Base-by-base conservation (phyloP, 2,888 invertebrate species). In the Andrena bucephala region DNA sequence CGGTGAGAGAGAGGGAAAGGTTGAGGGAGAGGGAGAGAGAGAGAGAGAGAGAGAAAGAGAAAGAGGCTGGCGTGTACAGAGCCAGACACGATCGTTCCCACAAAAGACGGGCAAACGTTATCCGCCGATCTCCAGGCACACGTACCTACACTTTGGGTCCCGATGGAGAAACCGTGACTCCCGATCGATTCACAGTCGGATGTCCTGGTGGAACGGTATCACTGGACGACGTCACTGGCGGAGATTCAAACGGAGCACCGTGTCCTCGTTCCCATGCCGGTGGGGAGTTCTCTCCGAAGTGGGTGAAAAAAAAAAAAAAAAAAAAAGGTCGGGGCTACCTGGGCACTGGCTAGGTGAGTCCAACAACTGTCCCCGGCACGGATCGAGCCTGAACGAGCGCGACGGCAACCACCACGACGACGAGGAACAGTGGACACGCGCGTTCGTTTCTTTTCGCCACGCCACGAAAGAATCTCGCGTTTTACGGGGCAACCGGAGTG, bases 391-490 rank as follows among this genome's bases (percentile, higher is more conserved):
- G 16, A 16, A 16, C 24, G 8, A 42, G 4, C 42, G 42, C 16
- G 42, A 42, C 16, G 48, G 33, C 24, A 20, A 31, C 16, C 29
- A 5, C 54, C 36, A 57, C 33, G 5, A 24, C 52, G 29, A 54
- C 33, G 63, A 20, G n/a, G 16, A 4, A 24, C 36, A 3, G 5
- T 20, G 59, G 62, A 60, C 84, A 79, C 77, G 79, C 87, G 75
- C 83, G 80, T 68, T 77, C 85, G 27, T 83, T 76, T 77, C 84
- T 88, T 88, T 87, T 83, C 85, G 77, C 85, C 80, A 83, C 79
- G 86, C 83, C 74, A 82, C 83, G 85, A 82, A 85, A 85, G 85
- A 88, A 87, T 87, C 83, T 88, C 86, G 86, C 88, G 83, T 75
- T 80, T 87, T 83, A 85, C 87, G 82, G 82, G 84, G 78, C 87